Base-by-base conservation (phyloP, 2,113 vertebrate genomes). In the Sebastes schlegelii region DNA sequence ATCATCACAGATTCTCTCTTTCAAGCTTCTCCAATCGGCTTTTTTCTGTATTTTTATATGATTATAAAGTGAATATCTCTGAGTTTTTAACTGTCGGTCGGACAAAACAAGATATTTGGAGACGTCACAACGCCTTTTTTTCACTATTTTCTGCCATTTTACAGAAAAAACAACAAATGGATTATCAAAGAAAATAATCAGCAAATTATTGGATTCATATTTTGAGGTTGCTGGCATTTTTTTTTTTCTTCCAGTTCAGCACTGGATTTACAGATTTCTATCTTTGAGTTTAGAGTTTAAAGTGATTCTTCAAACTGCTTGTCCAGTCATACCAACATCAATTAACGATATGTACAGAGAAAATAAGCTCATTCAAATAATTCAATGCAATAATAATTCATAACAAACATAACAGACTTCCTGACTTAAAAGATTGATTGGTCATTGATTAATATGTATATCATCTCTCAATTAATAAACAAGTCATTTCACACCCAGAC, bases 401-500 rank as follows among this genome's bases (percentile, higher is more conserved):
- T 8, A 3, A 52, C 64, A 16, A 66, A 48, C 45, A 7, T 45
- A 10, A 7, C 12, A 4, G 16, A 64, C 42, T 45, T 43, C 17
- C 14, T 11, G 26, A 54, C 26, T 13, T 19, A 2, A 43, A 42
- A 4, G 10, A 55, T 8, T 40, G 49, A 40, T 17, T 13, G 43
- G 7, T 63, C 7, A 40, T 52, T 74, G 46, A 63, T 75, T 63
- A 63, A 75, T 64, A 11, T 21, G 0, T 34, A 54, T 11, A 19
- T 49, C 4, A 40, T 12, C 11, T 16, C 43, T 74, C 45, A 51
- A 43, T 66, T 57, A 43, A 58, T 74, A 19, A 74, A 48, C 10
- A 12, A 45, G 40, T 71, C 19, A 72, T 45, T 19, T 75, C n/a
- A 52, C 21, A 73, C 60, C 46, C 48, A 64, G 26, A 81, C 80